Evolutionary conservation across 2,797 vertebrate species (phyloP), one percentile per base, ranked within the genome.

Genomic region (Threskiornis aethiopicus): DNA sequence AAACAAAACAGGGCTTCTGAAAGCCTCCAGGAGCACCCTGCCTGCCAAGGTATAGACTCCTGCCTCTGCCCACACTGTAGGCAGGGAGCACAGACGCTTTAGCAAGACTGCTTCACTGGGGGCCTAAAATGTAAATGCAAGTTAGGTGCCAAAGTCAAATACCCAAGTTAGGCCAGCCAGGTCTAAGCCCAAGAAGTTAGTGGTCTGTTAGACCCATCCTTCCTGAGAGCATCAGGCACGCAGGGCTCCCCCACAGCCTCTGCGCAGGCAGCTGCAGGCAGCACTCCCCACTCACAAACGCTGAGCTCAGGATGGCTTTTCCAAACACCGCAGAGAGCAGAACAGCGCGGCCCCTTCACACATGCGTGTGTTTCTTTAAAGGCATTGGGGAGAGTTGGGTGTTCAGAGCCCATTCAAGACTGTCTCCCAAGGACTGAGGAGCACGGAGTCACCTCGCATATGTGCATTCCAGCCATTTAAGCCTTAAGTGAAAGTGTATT

Each of bases 221-320:
- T 31, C 16, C 49, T 16, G 8, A 10, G 5, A 26, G 5, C 0
- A 0, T 2, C 1, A 0, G 33, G 22, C 35, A 35, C 5, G 3
- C 7, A 0, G 3, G 11, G 25, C 16, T 62, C 12, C 16, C 15
- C 6, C 11, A 6, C 29, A 16, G 16, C 16, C 46, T 26, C 66
- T 9, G 12, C 0, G 1, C 46, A 6, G 24, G 39, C 7, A 3
- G 42, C 58, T 21, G 15, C 33, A 6, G 11, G 58, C 87, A 62
- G 49, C 35, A 29, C 29, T 3, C 1, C 15, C 31, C 9, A 1
- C 25, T 25, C 24, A 22, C n/a, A 46, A 9, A 9, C 0, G 0
- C 8, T 19, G 57, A 52, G n/a, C 10, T 51, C 44, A 9, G 26
- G 10, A 7, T 4, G 13, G 20, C 11, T 76, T 75, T 44, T n/a